Evolutionary conservation across 2,888 invertebrate genomes (phyloP), one percentile per base, ranked within the genome.

Genomic region (Didymodactylos carnosus): DNA sequence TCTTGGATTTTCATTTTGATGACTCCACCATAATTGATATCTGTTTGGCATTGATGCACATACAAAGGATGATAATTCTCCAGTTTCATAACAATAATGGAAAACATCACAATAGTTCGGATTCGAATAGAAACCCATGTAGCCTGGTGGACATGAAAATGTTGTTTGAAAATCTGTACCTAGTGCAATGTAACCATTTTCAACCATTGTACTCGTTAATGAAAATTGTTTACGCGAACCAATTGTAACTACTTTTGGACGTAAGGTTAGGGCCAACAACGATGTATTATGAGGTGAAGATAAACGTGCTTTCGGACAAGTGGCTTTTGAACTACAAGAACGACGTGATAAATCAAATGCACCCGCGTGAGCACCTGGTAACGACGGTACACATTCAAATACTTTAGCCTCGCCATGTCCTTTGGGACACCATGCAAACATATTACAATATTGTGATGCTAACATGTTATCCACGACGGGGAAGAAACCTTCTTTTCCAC

Each of bases 21-120:
- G 72, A 39, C 69, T 69, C 75, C 75, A 75, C 75, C 75, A 75
- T 27, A 75, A 41, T 39, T 72, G 72, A 72, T 72, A 75, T 16
- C 62, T 29, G 70, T 72, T 72, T 19, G 72, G 72, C 72, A 72
- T 72, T 0, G 75, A 75, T 16, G 75, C 72, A 72, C 75, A 75
- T 41, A 75, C 69, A 72, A 72, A 72, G 16, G 75, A 72, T 39
- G 72, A 29, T 27, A 72, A 72, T 46, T 75, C 72, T 41, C 72
- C 75, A 39, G 72, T 72, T 43, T 49, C 71, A 40, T 72, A 75
- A 39, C 75, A 75, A 35, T 75, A 75, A 51, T 75, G 75, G 49
- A 75, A 75, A 51, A 75, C 69, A 41, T 75, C 75, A 70, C 75
- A 75, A 72, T 40, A 75, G 14, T 75, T 72, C 35, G 69, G 49